Evolutionary conservation across 2,888 invertebrate species (phyloP).

Genomic region (Conomelus anceps): DNA sequence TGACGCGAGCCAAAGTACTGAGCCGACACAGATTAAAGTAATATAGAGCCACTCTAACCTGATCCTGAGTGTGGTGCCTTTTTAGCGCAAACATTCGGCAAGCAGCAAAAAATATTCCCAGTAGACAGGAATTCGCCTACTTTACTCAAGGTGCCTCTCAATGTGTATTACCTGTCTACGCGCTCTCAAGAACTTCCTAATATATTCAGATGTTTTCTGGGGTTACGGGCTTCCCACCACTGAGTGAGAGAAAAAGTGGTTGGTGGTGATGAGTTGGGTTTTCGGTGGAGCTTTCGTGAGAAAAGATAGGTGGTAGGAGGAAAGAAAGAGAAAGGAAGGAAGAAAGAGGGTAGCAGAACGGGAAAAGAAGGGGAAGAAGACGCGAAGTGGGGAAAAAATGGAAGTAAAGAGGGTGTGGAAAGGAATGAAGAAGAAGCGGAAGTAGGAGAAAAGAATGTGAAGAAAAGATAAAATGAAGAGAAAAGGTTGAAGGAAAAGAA

Average conservation of each 20-base stretch:
- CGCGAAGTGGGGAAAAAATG: too few relatives aligned
- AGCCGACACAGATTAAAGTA: neutral
- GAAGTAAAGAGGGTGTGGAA: too few relatives aligned
- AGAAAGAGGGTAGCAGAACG: too few relatives aligned
- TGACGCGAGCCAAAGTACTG: neutral
- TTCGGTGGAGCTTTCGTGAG: neutral
- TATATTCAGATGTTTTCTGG: neutral
- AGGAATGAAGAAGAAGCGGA: too few relatives aligned
- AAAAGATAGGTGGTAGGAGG: neutral
- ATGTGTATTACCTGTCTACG: neutral
- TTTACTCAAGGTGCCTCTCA: conserved; percentile 20
- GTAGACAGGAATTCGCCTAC: neutral
- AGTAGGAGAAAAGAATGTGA: too few relatives aligned
- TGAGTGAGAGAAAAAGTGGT: too few relatives aligned
- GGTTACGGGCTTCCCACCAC: neutral
- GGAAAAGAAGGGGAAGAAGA: too few relatives aligned
- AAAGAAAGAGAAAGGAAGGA: too few relatives aligned
- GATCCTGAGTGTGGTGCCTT: neutral
- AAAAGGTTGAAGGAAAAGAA: too few relatives aligned
- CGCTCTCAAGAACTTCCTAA: neutral
- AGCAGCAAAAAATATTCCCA: neutral
- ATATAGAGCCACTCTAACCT: neutral
- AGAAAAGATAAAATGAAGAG: too few relatives aligned
- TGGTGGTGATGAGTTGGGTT: neutral
- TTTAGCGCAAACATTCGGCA: neutral